Conservation (phyloP, 2,888 invertebrate species). For the Drosophila monieri region DNA sequence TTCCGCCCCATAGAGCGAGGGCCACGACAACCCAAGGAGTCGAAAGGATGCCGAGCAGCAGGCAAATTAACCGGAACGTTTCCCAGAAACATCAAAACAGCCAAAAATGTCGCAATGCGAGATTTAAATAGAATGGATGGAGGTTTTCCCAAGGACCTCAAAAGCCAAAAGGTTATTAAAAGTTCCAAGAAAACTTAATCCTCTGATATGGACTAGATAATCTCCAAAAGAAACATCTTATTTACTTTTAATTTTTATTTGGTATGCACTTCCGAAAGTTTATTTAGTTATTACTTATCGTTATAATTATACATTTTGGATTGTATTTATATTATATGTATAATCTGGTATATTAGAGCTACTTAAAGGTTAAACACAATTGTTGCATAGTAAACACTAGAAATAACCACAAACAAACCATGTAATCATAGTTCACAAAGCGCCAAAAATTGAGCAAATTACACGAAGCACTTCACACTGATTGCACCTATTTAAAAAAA, state of each 20-base stretch:
- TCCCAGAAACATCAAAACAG: slow-evolving; percentile 10
- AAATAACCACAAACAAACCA: slow-evolving; percentile 29
- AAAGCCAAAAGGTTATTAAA: background rate
- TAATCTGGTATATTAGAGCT: slow-evolving; percentile 58
- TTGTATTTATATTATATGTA: background rate
- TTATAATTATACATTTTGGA: slow-evolving; percentile 36
- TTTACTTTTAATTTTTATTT: background rate
- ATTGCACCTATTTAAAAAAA: slow-evolving; percentile 39
- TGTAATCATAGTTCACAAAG: slow-evolving; percentile 60
- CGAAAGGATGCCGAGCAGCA: slow-evolving; percentile 28
- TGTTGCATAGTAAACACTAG: slow-evolving; percentile 31
- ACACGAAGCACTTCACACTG: slow-evolving; percentile 58
- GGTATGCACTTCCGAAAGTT: slow-evolving; percentile 22
- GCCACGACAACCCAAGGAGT: background rate
- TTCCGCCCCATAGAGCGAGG: background rate
- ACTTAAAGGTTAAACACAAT: slow-evolving; percentile 71
- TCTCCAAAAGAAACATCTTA: background rate
- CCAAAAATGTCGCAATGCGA: slow-evolving; percentile 1
- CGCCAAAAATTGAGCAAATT: slow-evolving; percentile 73
- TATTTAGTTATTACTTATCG: slow-evolving; percentile 31
- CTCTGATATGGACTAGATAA: background rate
- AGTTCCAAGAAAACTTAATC: background rate
- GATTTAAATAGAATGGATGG: background rate
- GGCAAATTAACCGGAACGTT: slow-evolving; percentile 56
- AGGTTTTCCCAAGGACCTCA: background rate